A percentile compares a stretch with the other conserved stretches of the same genome.
Conservation (phyloP, 2,797 vertebrate species). For the Betta splendens region DNA sequence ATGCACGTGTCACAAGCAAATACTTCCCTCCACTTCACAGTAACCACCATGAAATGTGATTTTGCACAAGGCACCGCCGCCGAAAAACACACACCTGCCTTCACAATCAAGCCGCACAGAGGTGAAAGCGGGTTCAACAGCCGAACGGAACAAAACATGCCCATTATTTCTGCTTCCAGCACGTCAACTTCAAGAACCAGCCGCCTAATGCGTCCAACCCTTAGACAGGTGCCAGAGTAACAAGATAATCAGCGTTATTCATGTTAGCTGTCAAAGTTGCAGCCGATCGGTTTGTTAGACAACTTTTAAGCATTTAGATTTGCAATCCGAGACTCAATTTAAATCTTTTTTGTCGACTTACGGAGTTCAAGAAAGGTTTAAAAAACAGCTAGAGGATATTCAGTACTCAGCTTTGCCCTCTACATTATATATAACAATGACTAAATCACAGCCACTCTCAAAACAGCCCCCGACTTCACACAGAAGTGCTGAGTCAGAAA, state of each 20-base stretch:
- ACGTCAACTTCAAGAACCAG: too few species aligned
- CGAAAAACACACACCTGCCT: background rate
- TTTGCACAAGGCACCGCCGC: background rate
- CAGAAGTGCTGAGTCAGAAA: conserved; percentile 39
- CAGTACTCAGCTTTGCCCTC: conserved; percentile 10
- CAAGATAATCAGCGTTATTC: too few species aligned
- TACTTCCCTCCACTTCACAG: background rate
- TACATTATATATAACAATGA: conserved; percentile 10
- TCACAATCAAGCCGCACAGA: conserved; percentile 1
- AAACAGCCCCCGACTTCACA: conserved; percentile 33
- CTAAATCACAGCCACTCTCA: conserved; percentile 30
- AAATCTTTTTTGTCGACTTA: background rate
- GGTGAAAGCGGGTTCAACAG: background rate
- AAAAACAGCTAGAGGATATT: conserved; percentile 10
- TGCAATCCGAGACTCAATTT: background rate
- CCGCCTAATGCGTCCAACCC: too few species aligned
- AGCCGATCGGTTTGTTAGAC: too few species aligned
- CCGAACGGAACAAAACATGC: background rate
- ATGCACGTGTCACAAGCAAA: conserved; percentile 2
- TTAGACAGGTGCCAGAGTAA: too few species aligned
- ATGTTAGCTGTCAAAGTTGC: too few species aligned
- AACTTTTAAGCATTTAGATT: too few species aligned
- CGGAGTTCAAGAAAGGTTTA: conserved; percentile 26
- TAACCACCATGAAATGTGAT: background rate
- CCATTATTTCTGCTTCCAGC: too few species aligned